A percentile compares a stretch with the other conserved stretches of the same genome.
Conservation (phyloP, 2,797 vertebrate species). For the Geotrypetes seraphini region DNA sequence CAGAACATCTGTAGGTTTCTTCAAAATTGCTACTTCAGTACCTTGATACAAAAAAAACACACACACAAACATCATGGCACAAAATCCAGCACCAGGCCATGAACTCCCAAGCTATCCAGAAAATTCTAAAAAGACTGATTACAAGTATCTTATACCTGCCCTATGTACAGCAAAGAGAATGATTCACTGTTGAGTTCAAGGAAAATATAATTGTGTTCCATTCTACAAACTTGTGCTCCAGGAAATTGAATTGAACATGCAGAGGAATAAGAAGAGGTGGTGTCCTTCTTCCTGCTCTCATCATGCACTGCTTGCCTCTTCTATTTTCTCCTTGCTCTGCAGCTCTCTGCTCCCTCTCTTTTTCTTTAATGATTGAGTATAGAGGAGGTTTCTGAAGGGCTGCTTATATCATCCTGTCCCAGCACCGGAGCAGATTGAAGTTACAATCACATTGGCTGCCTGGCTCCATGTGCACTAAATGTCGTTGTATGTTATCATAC, state of each 20-base stretch:
- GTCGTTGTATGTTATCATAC: conserved; percentile 24
- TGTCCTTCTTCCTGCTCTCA: conserved; percentile 2
- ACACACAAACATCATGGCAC: too few species aligned
- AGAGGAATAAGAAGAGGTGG: neutral
- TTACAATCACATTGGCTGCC: conserved; percentile 51
- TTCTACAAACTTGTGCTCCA: too few species aligned
- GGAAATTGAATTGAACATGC: too few species aligned
- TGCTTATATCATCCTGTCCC: conserved; percentile 30
- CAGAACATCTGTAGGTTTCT: too few species aligned
- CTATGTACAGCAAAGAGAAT: too few species aligned
- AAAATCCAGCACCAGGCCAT: too few species aligned
- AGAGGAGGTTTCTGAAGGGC: conserved; percentile 38
- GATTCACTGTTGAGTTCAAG: too few species aligned
- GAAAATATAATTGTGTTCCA: neutral
- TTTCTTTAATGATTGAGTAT: conserved; percentile 42
- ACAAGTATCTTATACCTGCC: too few species aligned
- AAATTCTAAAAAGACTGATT: too few species aligned
- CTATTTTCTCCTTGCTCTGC: conserved; percentile 25
- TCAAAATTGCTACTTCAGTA: too few species aligned
- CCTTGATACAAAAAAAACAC: too few species aligned
- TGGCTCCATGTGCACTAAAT: conserved; percentile 13
- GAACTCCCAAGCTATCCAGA: too few species aligned
- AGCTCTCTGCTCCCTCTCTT: conserved; percentile 40
- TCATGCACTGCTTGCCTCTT: conserved; percentile 16
- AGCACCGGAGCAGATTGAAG: conserved; percentile 44